Percentiles rank a stretch among this genome's conserved stretches.
These are phyloP conservation scores for Equus quagga DNA, from an alignment of 2,113 vertebrate species.

Conservation along the genomic window DNA sequence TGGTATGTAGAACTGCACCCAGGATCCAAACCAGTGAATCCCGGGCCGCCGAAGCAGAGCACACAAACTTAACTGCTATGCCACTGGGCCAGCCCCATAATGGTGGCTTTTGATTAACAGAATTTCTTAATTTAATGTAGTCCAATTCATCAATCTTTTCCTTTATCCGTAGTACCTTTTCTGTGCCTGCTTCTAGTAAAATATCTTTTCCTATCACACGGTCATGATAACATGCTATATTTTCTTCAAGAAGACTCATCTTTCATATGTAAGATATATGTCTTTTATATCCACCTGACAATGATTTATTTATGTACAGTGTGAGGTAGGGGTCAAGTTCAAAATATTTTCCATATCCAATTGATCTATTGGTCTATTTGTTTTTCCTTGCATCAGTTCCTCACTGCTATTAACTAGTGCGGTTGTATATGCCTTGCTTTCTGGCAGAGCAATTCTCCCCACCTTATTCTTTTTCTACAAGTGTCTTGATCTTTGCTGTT, in stretches of 20 bases:
- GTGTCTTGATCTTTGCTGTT: not conserved
- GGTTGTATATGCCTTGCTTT: not conserved
- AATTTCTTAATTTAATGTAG: not conserved
- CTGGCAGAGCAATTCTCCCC: not conserved
- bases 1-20: no score
- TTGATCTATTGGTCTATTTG: not conserved
- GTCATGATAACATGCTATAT: conserved; percentile 1
- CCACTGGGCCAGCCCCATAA: no score
- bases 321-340: not conserved
- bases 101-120: not conserved
- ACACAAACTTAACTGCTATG: no score
- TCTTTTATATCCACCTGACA: not conserved
- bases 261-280: not conserved
- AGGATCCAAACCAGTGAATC: no score
- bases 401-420: not conserved
- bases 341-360: conserved; percentile 29
- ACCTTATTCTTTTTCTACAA: not conserved
- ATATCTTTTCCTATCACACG: not conserved
- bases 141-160: not conserved
- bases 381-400: not conserved
- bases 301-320: not conserved
- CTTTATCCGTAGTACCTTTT: not conserved
- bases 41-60: no score
- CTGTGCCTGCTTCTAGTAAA: not conserved
- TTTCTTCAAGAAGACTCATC: not conserved